A percentile compares a stretch with the other conserved stretches of the same genome.
These are phyloP conservation scores for Plestiodon gilberti DNA, from an alignment of 2,113 vertebrate genomes.

Conservation along the genomic window DNA sequence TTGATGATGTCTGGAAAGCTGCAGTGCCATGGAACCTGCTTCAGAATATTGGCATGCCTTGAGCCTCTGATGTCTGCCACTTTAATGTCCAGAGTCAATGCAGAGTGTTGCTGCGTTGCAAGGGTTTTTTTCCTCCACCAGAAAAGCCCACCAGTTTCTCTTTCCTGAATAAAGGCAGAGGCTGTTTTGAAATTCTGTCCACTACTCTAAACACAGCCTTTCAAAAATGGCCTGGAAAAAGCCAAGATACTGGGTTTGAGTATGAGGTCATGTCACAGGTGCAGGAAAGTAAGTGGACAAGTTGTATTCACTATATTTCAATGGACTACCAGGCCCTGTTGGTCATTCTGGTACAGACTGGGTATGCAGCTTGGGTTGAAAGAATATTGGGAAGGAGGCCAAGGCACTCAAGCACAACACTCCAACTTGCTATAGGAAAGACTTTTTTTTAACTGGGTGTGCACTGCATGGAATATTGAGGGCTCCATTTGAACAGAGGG, in stretches of 20 bases:
- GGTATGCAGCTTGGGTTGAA: not conserved
- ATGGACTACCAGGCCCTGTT: not conserved
- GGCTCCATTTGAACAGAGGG: not conserved
- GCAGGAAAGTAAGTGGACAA: not conserved
- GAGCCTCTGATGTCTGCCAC: not conserved
- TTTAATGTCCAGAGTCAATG: not conserved
- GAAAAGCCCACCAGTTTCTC: not conserved
- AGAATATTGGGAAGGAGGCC: not conserved
- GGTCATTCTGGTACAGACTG: not conserved
- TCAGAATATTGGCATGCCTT: not conserved
- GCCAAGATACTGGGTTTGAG: not conserved
- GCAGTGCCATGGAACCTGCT: slow-evolving; percentile 24
- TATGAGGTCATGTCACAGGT: not conserved
- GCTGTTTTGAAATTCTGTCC: not conserved
- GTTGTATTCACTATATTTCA: not conserved
- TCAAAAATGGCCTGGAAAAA: not conserved
- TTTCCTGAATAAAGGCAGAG: not conserved
- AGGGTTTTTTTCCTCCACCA: not conserved
- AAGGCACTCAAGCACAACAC: not conserved
- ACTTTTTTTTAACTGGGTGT: not conserved
- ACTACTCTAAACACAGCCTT: not conserved
- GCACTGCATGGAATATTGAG: not conserved
- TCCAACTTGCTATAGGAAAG: not conserved
- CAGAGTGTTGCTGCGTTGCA: not conserved
- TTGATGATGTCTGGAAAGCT: not conserved